These are phyloP conservation scores for Lithosia quadra DNA, from an alignment of 2,888 invertebrate genomes.

Conservation along the genomic window DNA sequence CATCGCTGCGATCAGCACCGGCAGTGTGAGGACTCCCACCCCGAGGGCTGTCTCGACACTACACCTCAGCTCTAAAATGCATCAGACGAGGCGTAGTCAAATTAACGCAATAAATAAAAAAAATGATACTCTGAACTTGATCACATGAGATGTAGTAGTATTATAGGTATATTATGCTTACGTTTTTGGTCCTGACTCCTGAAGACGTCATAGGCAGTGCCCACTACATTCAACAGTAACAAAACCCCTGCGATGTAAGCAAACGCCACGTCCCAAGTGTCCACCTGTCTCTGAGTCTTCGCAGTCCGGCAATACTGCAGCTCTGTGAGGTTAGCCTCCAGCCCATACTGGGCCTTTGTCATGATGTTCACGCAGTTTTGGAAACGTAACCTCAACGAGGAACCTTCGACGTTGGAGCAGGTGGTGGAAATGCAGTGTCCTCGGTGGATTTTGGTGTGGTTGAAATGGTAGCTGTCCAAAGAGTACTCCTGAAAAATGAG, in stretches of 20 bases:
- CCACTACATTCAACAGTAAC: constrained; percentile 57
- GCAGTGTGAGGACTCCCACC: no score
- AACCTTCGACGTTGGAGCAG: constrained; percentile 48
- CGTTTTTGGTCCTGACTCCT: constrained; percentile 45
- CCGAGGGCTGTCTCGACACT: no score
- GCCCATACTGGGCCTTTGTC: constrained; percentile 48
- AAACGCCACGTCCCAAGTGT: constrained; percentile 50
- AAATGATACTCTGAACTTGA: no score
- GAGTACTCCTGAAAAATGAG: constrained; percentile 60
- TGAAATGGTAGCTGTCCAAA: constrained; percentile 59
- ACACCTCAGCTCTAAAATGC: no score
- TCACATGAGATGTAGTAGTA: no score
- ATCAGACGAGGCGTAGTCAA: no score
- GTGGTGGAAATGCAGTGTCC: constrained; percentile 64
- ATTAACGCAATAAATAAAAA: no score
- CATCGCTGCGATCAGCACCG: no score
- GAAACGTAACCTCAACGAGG: constrained; percentile 48
- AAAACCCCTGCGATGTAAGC: constrained; percentile 42
- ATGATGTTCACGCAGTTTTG: constrained; percentile 57
- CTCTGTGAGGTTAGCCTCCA: constrained; percentile 53
- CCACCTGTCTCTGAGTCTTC: constrained; percentile 18
- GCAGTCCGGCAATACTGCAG: constrained; percentile 56
- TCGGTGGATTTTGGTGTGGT: constrained; percentile 68
- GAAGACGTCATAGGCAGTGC: constrained; percentile 62
- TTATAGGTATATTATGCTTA: no score